These are phyloP conservation scores for Athripsodes cinereus DNA, from an alignment of 2,888 invertebrate genomes.

Conservation along the genomic window DNA sequence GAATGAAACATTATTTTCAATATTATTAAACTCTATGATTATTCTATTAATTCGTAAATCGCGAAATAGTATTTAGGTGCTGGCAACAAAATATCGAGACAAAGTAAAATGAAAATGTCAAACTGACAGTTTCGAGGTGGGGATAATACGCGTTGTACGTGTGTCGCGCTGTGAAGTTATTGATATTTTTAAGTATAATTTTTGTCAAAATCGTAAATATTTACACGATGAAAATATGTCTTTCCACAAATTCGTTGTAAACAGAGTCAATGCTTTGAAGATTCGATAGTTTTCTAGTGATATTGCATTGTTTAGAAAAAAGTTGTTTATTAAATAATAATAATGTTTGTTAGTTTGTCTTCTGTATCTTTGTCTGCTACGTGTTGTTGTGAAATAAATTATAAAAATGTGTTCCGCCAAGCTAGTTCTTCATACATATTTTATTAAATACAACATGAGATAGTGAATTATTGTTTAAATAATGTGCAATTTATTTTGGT, in stretches of 20 bases:
- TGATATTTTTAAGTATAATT: constrained; percentile 13
- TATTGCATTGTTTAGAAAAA: constrained; percentile 14
- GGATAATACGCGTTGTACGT: constrained; percentile 15
- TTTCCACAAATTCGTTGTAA: constrained; percentile 11
- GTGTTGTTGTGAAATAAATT: constrained; percentile 8
- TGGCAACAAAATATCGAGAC: background rate
- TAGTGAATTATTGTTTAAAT: constrained; percentile 20
- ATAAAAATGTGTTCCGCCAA: constrained; percentile 21
- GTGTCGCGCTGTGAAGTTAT: constrained; percentile 17
- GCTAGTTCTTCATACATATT: constrained; percentile 7
- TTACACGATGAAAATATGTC: constrained; percentile 10
- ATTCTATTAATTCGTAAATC: no score
- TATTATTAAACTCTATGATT: no score
- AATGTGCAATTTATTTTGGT: constrained; percentile 24
- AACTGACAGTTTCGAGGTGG: constrained; percentile 23
- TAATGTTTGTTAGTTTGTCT: constrained; percentile 20
- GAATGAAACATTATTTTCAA: no score
- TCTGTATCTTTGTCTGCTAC: constrained; percentile 13
- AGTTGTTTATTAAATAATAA: constrained; percentile 12
- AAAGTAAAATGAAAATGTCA: constrained; percentile 15
- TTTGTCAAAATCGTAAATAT: background rate
- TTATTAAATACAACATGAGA: constrained; percentile 21
- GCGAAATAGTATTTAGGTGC: background rate
- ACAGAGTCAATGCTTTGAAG: constrained; percentile 16
- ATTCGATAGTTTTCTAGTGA: constrained; percentile 17